Evolutionary conservation across 2,888 invertebrate genomes (phyloP), one percentile per base, ranked within the genome.

Genomic region (Synanthedon tipuliformis): DNA sequence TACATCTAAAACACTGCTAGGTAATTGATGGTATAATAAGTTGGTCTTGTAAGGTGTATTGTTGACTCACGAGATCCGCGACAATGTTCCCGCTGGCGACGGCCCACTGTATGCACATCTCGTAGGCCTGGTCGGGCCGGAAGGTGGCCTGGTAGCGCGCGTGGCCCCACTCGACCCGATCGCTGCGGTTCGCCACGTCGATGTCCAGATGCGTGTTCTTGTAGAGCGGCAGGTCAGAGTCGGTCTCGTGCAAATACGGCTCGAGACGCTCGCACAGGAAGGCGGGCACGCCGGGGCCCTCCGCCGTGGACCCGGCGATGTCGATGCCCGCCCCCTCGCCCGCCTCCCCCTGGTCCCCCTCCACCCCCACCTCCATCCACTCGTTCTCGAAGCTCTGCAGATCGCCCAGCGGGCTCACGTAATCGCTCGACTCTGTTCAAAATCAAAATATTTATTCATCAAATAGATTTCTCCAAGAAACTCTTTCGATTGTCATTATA

Each of bases 71-170:
- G 88, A 96, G 88, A 80, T 99, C 98, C 49, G 95, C 93, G 15
- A 98, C 94, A 59, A 98, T 95, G 53, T 95, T 94, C 11, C 99
- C 98, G 16, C 98, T 98, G 1, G 98, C 95, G 53, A 97, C 96
- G 50, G 98, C 92, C 99, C 99, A 99, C 75, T 98, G 96, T 34
- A 98, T 92, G 61, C 95, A 94, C 71, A 99, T 90, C 84, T 99
- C 98, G 81, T 95, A 99, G 1, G 98, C 96, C 78, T 95, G 94
- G 73, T 94, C 93, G 0, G 96, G 94, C 54, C 93, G 90, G 89
- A 95, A 97, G 51, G 94, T 90, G 34, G 95, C 93, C 69, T 97
- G 97, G 84, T 98, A 97, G 41, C 94, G 91, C 10, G 95, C 92
- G 78, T 97, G 96, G 3, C 97, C 98, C 98, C 98, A 98, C 81